Evolutionary conservation across 1,140 invertebrate species (phyloP).

Genomic region (Drosophila parvula): DNA sequence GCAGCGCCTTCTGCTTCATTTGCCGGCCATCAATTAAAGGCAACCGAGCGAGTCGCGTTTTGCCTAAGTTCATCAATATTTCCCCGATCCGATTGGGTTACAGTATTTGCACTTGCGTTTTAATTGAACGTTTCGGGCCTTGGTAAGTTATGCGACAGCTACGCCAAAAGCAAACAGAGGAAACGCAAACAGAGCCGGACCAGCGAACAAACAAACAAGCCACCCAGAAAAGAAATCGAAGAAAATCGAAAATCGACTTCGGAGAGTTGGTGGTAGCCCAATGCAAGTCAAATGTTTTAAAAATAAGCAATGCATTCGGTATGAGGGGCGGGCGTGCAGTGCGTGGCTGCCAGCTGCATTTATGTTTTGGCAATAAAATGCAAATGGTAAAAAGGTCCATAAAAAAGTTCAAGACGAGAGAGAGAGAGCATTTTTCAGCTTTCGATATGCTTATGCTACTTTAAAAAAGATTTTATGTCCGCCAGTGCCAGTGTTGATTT

Average conservation of each 20-base stretch:
- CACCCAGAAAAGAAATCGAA: constrained; percentile 37
- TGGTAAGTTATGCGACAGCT: constrained; percentile 71
- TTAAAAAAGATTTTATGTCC: constrained; percentile 70
- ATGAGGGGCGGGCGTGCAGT: background rate
- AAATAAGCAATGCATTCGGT: constrained; percentile 42
- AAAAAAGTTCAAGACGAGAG: constrained; percentile 56
- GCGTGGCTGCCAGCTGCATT: constrained; percentile 61
- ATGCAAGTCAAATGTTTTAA: constrained; percentile 49
- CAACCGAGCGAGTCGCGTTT: constrained; percentile 51
- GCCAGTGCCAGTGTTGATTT: constrained; percentile 56
- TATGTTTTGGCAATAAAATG: constrained; percentile 81
- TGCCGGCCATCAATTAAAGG: constrained; percentile 64
- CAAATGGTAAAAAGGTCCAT: constrained; percentile 74
- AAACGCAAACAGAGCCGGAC: constrained; percentile 41
- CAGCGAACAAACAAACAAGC: constrained; percentile 60
- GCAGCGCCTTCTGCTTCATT: constrained; percentile 45
- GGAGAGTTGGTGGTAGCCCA: constrained; percentile 42
- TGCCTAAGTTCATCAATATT: constrained; percentile 53
- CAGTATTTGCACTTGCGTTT: constrained; percentile 62
- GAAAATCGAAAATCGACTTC: constrained; percentile 4
- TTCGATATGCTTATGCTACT: constrained; percentile 76
- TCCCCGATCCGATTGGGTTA: constrained; percentile 65
- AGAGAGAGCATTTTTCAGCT: constrained; percentile 24
- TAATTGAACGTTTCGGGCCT: constrained; percentile 55
- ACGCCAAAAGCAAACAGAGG: constrained; percentile 61